Percentiles rank a stretch among this genome's conserved stretches.
phyloP scores from a whole-genome alignment of 2,888 invertebrate genomes.

The Troides helena region DNA sequence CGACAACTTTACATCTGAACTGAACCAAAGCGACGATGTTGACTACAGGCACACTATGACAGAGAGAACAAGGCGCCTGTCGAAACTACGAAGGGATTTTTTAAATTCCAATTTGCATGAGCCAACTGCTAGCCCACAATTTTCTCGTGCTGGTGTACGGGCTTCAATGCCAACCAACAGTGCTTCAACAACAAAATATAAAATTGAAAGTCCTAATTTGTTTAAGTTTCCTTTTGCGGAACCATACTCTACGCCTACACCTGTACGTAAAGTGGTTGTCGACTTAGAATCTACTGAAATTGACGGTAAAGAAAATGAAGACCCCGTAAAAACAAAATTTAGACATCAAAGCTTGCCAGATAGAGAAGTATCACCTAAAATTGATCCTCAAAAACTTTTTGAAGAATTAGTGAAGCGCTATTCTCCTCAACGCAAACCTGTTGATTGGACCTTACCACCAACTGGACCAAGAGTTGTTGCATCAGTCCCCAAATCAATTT shows the following conservation, averaged over 20 bases:
- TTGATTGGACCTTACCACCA: slow-evolving; percentile 72
- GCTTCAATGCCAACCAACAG: slow-evolving; percentile 66
- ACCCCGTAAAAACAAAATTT: slow-evolving; percentile 45
- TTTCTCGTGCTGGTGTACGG: slow-evolving; percentile 61
- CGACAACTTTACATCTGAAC: slow-evolving; percentile 70
- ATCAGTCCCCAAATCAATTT: slow-evolving; percentile 67
- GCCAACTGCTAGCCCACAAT: slow-evolving; percentile 56
- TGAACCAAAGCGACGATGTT: slow-evolving; percentile 70
- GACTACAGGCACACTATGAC: slow-evolving; percentile 70
- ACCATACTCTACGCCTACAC: slow-evolving; percentile 71
- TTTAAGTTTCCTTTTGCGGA: slow-evolving; percentile 77
- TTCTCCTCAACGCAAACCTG: slow-evolving; percentile 70
- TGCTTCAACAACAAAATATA: slow-evolving; percentile 58
- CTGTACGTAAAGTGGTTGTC: slow-evolving; percentile 60
- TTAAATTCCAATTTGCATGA: slow-evolving; percentile 72
- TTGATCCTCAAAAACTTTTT: slow-evolving; percentile 70
- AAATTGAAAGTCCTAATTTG: slow-evolving; percentile 71
- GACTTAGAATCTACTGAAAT: slow-evolving; percentile 56
- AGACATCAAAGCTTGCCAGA: slow-evolving; percentile 60
- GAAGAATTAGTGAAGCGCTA: slow-evolving; percentile 72
- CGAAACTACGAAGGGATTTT: slow-evolving; percentile 69
- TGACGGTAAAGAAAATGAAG: slow-evolving; percentile 63
- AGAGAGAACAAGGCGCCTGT: slow-evolving; percentile 68
- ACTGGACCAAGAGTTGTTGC: slow-evolving; percentile 70
- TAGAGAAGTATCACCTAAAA: slow-evolving; percentile 51